A percentile compares a stretch with the other conserved stretches of the same genome.
Conservation (phyloP, 1,140 invertebrate species). For the Meloidogyne hapla region DNA sequence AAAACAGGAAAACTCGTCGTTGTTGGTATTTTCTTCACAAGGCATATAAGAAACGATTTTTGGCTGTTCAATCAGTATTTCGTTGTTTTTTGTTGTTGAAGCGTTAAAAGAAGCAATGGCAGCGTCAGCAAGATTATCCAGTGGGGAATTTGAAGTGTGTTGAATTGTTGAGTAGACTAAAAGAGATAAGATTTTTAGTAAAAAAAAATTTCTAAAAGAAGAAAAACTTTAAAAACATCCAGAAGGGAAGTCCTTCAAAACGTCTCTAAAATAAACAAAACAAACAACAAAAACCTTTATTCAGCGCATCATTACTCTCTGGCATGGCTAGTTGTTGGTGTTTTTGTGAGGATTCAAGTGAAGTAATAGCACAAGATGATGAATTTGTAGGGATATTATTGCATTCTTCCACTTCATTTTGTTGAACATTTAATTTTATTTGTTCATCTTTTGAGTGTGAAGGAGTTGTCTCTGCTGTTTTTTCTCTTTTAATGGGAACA, state of each 20-base stretch:
- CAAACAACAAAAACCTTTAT: background rate
- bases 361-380: background rate
- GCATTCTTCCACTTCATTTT: background rate
- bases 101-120: background rate
- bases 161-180: background rate
- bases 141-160: background rate
- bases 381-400: background rate
- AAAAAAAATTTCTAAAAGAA: background rate
- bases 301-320: background rate
- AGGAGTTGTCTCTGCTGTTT: background rate
- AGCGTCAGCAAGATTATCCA: background rate
- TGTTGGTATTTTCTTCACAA: background rate
- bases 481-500: background rate
- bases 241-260: no score
- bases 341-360: background rate
- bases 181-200: background rate
- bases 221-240: no score
- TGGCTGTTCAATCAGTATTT: background rate
- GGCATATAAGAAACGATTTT: background rate
- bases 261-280: no score
- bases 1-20: conserved; percentile 25
- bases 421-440: background rate
- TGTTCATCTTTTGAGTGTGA: background rate
- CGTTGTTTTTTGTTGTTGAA: background rate
- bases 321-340: background rate